These are phyloP conservation scores for Cavia aperea DNA, from an alignment of 2,113 vertebrate genomes.

Conservation along the genomic window DNA sequence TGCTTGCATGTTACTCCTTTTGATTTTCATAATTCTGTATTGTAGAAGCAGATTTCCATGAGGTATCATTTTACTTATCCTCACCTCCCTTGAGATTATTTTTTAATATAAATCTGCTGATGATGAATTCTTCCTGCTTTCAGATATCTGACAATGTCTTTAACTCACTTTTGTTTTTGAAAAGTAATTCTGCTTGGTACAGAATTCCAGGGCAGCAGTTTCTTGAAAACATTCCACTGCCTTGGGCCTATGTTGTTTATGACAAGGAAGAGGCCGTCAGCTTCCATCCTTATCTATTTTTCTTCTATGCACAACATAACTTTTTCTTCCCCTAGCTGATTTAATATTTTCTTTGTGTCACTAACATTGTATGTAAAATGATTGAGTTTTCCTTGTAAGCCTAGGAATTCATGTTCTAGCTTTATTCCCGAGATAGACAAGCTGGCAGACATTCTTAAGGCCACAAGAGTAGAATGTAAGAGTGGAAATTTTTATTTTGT, in stretches of 20 bases:
- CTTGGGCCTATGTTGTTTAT: not conserved
- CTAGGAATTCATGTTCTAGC: not conserved
- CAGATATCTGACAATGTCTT: not conserved
- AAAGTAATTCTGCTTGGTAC: not conserved
- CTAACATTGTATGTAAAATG: not conserved
- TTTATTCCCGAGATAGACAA: not conserved
- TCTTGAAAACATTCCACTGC: not conserved
- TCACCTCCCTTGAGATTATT: not conserved
- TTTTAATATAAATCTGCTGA: not conserved
- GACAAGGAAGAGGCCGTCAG: not conserved
- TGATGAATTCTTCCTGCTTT: not conserved
- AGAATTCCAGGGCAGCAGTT: not conserved
- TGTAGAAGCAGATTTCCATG: not conserved
- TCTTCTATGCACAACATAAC: not conserved
- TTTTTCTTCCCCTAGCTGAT: not conserved
- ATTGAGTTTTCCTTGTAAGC: not conserved
- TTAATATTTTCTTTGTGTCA: not conserved
- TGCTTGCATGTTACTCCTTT: not conserved
- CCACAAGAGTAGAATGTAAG: not conserved
- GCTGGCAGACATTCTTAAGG: not conserved
- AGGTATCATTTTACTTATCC: not conserved
- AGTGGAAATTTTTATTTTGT: not conserved
- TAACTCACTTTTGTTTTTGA: not conserved
- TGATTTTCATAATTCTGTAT: not conserved
- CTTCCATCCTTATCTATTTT: not conserved